Conservation (phyloP, 2,888 invertebrate species). For the Lasioglossum malachurum region DNA sequence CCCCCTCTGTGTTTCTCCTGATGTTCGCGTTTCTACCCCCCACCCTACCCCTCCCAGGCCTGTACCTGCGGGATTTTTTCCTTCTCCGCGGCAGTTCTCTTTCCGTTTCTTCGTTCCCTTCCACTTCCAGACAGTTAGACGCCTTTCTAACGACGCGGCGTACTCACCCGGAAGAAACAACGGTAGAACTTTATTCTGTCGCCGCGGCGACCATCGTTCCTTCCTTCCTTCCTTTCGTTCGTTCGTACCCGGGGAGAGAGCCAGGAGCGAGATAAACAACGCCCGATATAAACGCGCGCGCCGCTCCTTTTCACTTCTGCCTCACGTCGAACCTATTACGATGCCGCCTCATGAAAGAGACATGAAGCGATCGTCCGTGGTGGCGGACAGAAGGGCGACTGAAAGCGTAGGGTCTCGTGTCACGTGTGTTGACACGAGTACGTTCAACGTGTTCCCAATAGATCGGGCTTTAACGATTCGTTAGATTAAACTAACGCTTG, state of each 20-base stretch:
- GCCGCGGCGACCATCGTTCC: slow-evolving; percentile 60
- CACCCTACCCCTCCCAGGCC: background rate
- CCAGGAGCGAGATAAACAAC: slow-evolving; percentile 70
- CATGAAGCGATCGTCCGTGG: slow-evolving; percentile 70
- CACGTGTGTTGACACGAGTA: slow-evolving; percentile 72
- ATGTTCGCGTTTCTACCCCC: slow-evolving; percentile 1
- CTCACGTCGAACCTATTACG: slow-evolving; percentile 75
- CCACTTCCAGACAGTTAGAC: slow-evolving; percentile 75
- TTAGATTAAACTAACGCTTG: slow-evolving; percentile 60
- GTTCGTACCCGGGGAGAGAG: background rate
- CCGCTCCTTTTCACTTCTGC: slow-evolving; percentile 67
- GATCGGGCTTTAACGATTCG: slow-evolving; percentile 68
- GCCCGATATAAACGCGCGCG: slow-evolving; percentile 66
- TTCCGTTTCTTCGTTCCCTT: slow-evolving; percentile 55
- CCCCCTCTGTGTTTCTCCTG: background rate
- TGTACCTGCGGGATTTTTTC: slow-evolving; percentile 12
- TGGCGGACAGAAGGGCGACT: slow-evolving; percentile 34
- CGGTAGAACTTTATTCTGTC: slow-evolving; percentile 74
- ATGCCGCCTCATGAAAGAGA: slow-evolving; percentile 73
- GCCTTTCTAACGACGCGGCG: slow-evolving; percentile 75
- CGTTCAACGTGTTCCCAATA: slow-evolving; percentile 63
- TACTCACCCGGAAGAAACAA: slow-evolving; percentile 77
- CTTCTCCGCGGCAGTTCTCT: slow-evolving; percentile 11
- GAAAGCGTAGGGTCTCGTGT: slow-evolving; percentile 60
- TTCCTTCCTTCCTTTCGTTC: slow-evolving; percentile 26